phyloP scores from a whole-genome alignment of 2,113 vertebrate species.

The Epinephelus fuscoguttatus region DNA sequence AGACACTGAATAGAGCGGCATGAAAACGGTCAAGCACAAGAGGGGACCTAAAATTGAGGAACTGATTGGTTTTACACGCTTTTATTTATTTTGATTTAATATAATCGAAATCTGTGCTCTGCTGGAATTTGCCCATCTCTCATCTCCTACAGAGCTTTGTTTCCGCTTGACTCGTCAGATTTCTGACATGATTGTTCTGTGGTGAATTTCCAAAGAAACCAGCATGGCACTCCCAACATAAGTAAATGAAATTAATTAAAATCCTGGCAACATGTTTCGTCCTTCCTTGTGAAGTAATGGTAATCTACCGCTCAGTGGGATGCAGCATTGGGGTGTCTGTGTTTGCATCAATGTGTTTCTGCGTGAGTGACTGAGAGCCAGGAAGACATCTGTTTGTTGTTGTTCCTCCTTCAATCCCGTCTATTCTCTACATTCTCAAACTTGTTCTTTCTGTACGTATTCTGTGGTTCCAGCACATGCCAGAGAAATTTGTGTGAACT shows the following conservation, averaged over 20 bases:
- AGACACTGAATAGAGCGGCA: neutral
- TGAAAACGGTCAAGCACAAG: neutral
- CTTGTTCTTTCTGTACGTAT: neutral
- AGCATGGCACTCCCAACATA: slow-evolving; percentile 17
- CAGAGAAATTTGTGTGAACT: neutral
- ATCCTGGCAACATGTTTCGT: slow-evolving; percentile 38
- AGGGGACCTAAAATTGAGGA: neutral
- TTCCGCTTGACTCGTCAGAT: slow-evolving; percentile 28
- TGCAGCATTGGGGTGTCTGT: neutral
- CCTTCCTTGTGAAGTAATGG: slow-evolving; percentile 35
- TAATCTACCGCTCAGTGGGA: slow-evolving; percentile 48
- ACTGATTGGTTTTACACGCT: neutral
- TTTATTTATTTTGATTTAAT: neutral
- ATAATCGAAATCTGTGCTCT: neutral
- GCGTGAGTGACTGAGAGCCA: neutral
- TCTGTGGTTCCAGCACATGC: neutral
- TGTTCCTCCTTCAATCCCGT: slow-evolving; percentile 1
- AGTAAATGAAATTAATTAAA: slow-evolving; percentile 59
- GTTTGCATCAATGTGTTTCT: slow-evolving; percentile 12
- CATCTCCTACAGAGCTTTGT: slow-evolving; percentile 11
- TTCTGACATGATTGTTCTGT: slow-evolving; percentile 46
- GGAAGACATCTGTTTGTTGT: slow-evolving; percentile 1
- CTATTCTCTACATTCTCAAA: slow-evolving; percentile 6
- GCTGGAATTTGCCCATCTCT: slow-evolving; percentile 8
- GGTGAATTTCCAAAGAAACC: slow-evolving; percentile 27